Base-by-base conservation (phyloP, 2,888 invertebrate species). In the Lymantria dispar region DNA sequence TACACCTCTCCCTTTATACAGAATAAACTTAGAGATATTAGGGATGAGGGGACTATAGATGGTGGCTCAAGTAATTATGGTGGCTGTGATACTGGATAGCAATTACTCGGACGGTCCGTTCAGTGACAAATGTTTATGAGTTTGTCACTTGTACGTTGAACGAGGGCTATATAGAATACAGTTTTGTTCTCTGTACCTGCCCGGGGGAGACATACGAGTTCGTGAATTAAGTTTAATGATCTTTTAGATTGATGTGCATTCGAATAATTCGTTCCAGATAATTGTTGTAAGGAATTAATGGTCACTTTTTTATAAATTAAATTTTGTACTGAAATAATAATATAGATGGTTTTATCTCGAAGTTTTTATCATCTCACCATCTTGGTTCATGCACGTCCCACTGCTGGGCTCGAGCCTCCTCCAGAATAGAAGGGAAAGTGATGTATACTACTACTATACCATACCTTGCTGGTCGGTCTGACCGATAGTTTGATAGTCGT, bases 81-180 rank as follows among this genome's bases (percentile, higher is more conserved):
- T 72, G 59, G 62, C 67, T 71, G 72, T 78, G 78, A 80, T 80
- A 78, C 74, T 71, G 80, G 72, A 78, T 83, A 70, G 85, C 83
- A 85, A 84, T 85, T 85, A 84, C 82, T 82, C 78, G 85, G 86
- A 83, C 85, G 76, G 81, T 83, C 78, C 79, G 73, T 74, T 73
- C 81, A 79, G 83, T 85, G 90, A 91, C 89, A 87, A 91, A 91
- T 91, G 90, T 85, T 89, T 84, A 88, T 87, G 89, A 89, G 89
- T 91, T 90, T 90, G 90, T 91, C 91, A 91, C 89, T 88, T 74
- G 78, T 71, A 70, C 64, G 63, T 66, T 62, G 70, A 70, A 70
- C 65, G 78, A 80, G 80, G 73, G 70, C 70, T 71, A 74, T 74
- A 76, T 68, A 8, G 29, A 40, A 12, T n/a, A n/a, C 40, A 68